Base-by-base conservation (phyloP, 30 jellyfish, hydroid and myxozoan genomes). In the Nemopilema nomurai region DNA sequence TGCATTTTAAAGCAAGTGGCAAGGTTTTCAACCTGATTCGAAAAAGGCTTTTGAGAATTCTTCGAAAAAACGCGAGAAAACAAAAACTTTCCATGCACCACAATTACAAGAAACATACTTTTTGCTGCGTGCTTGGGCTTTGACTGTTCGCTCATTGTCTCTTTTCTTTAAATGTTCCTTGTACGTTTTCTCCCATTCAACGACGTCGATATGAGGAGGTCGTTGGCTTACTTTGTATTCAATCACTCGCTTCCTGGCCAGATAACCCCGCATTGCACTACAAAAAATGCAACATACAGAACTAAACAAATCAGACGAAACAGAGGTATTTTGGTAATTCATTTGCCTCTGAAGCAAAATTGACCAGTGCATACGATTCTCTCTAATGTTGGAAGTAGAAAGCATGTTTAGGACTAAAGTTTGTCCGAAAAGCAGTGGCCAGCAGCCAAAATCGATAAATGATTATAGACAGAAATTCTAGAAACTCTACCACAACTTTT, bases 211-310 rank as follows among this genome's bases (percentile, higher is more conserved):
- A 8, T 81, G 87, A 16, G 97, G 94, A 26, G 66, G 77, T n/a
- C 97, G 69, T n/a, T 82, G 80, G 63, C 67, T 62, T n/a, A 90
- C 30, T 49, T 79, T 90, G 32, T 90, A 90, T 41, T 79, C 89
- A 81, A 90, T 83, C 28, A 74, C 41, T n/a, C 91, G 81, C 74
- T 75, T 82, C 25, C 92, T 84, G 25, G 92, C 67, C 24, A 71
- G 31, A 49, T 71, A 90, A 4, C 92, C 92, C 33, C 91, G 73
- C 92, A 81, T 85, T 32, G 95, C 85, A 31, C 97, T 90, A 62
- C 4, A 65, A 72, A 69, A 52, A 26, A 29, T 50, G 62, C 33
- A 24, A 32, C 21, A 21, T 23, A 16, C 24, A 50, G 49, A 29
- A 19, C 28, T 70, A 16, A 70, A 9, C 77, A 22, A 20, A 16